Conservation (phyloP, 2,797 vertebrate genomes). For the Karalla daura region DNA sequence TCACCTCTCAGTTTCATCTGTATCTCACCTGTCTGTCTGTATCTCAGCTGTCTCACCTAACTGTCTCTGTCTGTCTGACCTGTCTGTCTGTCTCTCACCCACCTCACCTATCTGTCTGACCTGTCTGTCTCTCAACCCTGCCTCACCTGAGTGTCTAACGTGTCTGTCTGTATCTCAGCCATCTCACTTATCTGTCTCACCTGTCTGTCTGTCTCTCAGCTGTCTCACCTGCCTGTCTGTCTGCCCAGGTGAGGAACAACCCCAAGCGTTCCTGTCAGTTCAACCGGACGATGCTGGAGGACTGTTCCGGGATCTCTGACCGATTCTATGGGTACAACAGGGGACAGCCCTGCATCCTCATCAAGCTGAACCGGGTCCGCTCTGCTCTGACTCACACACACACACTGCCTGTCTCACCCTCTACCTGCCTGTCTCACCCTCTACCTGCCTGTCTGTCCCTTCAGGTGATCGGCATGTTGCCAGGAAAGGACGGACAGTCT, state of each 20-base stretch:
- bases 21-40: too few relatives aligned
- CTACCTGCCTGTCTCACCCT: background rate
- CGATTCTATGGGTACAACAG: slow-evolving; percentile 84
- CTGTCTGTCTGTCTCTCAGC: background rate
- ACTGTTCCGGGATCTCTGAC: slow-evolving; percentile 85
- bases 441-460: slow-evolving; percentile 35
- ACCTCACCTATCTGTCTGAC: too few relatives aligned
- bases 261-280: slow-evolving; percentile 92
- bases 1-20: too few relatives aligned
- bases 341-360: slow-evolving; percentile 87
- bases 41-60: too few relatives aligned
- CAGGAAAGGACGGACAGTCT: slow-evolving; percentile 73
- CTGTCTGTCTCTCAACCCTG: background rate
- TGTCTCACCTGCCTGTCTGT: background rate
- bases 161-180: background rate
- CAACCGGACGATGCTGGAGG: slow-evolving; percentile 83
- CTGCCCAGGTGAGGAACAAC: slow-evolving; percentile 84
- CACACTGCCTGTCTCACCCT: too few relatives aligned
- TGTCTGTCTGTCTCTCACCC: too few relatives aligned
- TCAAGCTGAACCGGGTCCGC: slow-evolving; percentile 84
- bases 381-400: slow-evolving; percentile 20
- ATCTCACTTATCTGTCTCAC: background rate
- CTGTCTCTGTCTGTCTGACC: too few relatives aligned
- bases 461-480: slow-evolving; percentile 76
- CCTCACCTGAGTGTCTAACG: too few relatives aligned